phyloP scores from a whole-genome alignment of 2,888 invertebrate genomes.

The Hypsopygia costalis region DNA sequence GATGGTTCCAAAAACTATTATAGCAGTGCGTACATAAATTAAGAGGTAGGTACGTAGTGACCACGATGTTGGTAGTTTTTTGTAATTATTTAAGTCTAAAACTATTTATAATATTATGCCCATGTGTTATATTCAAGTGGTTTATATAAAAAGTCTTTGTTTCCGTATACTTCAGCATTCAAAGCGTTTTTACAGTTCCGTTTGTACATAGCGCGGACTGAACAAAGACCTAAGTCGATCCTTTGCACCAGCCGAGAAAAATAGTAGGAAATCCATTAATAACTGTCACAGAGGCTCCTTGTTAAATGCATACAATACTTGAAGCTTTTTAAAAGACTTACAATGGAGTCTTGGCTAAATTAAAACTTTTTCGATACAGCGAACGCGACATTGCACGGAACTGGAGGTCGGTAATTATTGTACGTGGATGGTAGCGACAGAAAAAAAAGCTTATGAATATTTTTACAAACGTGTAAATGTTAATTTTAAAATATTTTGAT shows the following conservation, averaged over 20 bases:
- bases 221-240: conserved; percentile 74
- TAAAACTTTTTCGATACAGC: conserved; percentile 79
- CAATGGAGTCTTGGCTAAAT: conserved; percentile 78
- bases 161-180: background rate
- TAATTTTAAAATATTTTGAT: too few relatives aligned
- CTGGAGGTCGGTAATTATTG: conserved; percentile 74
- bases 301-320: conserved; percentile 81
- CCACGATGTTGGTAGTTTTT: too few relatives aligned
- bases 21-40: too few relatives aligned
- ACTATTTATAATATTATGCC: too few relatives aligned
- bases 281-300: conserved; percentile 74
- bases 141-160: background rate
- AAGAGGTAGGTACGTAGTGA: too few relatives aligned
- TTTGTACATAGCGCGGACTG: conserved; percentile 27
- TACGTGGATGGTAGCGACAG: conserved; percentile 40
- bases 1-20: too few relatives aligned
- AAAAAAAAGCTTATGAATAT: too few relatives aligned
- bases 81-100: too few relatives aligned
- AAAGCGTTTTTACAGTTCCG: conserved; percentile 20
- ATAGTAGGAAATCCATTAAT: conserved; percentile 77
- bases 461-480: too few relatives aligned
- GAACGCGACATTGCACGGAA: conserved; percentile 74
- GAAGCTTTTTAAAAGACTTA: conserved; percentile 77
- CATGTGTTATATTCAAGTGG: background rate
- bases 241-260: conserved; percentile 69